phyloP scores from a whole-genome alignment of 2,797 vertebrate species.

The Urophycis tenuis region DNA sequence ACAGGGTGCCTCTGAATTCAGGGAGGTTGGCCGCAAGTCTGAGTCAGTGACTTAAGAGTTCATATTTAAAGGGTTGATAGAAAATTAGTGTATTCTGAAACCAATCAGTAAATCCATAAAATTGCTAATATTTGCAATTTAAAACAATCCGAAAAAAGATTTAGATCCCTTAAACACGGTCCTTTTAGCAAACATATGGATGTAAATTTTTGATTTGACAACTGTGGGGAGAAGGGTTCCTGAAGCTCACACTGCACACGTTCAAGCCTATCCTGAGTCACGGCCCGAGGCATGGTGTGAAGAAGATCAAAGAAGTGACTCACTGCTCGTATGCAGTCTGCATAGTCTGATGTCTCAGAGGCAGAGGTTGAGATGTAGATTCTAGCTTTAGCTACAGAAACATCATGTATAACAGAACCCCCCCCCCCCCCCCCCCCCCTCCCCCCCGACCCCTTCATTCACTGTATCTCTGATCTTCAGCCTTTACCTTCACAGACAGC shows the following conservation, averaged over 20 bases:
- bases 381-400: background rate
- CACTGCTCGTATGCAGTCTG: background rate
- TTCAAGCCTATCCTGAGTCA: slow-evolving; percentile 1
- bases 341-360: background rate
- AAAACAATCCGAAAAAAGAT: background rate
- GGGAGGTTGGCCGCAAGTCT: slow-evolving; percentile 3
- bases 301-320: slow-evolving; percentile 1
- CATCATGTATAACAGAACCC: background rate
- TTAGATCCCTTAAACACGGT: background rate
- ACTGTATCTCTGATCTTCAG: background rate
- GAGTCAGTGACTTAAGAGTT: background rate
- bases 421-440: background rate
- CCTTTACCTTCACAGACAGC: slow-evolving; percentile 34
- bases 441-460: background rate
- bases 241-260: background rate
- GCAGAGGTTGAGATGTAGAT: background rate
- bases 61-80: background rate
- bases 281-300: background rate
- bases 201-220: background rate
- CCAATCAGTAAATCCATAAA: background rate
- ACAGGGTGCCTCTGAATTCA: slow-evolving; percentile 20
- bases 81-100: background rate
- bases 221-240: background rate
- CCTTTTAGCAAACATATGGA: background rate
- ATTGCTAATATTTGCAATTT: background rate